These are phyloP conservation scores for Zoanthus gigantus DNA, from an alignment of 92 coral and sea anemone genomes.

Conservation along the genomic window DNA sequence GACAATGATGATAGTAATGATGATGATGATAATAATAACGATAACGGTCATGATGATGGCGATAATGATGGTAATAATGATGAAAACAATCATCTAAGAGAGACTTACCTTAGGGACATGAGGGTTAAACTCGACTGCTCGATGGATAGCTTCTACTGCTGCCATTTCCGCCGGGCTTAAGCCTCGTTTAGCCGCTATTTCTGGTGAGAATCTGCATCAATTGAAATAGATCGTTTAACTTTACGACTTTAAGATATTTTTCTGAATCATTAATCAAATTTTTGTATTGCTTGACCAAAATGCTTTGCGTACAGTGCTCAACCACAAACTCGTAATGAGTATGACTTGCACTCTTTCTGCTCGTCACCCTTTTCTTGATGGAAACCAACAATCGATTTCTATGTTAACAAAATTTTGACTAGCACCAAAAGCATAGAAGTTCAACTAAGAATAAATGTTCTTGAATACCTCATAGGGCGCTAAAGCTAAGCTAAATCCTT, in stretches of 20 bases:
- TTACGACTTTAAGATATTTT: neutral
- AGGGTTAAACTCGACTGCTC: conserved; percentile 99
- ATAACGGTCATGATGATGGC: neutral
- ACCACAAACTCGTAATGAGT: too few relatives aligned
- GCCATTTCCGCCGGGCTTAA: conserved; percentile 99
- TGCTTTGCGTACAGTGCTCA: too few relatives aligned
- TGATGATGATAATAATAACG: neutral
- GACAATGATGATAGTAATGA: neutral
- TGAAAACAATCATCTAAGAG: neutral
- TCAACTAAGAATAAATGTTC: too few relatives aligned
- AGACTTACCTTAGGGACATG: conserved; percentile 94
- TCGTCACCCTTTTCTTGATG: too few relatives aligned
- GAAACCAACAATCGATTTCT: too few relatives aligned
- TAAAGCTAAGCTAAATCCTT: too few relatives aligned
- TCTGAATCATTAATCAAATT: neutral
- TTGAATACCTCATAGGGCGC: too few relatives aligned
- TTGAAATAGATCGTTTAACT: neutral
- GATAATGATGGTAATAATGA: neutral
- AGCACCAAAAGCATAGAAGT: too few relatives aligned
- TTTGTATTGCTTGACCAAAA: too few relatives aligned
- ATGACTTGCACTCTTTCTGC: too few relatives aligned
- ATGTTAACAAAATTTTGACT: too few relatives aligned
- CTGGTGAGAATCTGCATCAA: conserved; percentile 91
- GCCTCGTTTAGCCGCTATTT: conserved; percentile 97
- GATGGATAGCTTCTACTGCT: conserved; percentile 98